A percentile compares a stretch with the other conserved stretches of the same genome.
Conservation (phyloP, 92 coral and sea anemone genomes). For the Phenganax subtilis region DNA sequence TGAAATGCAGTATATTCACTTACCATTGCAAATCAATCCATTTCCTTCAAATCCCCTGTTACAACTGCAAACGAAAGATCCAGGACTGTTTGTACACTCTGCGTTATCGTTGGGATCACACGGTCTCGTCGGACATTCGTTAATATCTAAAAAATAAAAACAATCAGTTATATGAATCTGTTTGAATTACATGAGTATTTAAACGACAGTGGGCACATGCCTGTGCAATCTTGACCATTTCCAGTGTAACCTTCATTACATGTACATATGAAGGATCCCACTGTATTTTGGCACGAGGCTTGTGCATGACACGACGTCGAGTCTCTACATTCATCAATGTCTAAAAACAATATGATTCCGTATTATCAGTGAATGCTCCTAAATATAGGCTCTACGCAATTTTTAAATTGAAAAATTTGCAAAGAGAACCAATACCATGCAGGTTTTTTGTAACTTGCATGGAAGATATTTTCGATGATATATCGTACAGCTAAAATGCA, state of each 20-base stretch:
- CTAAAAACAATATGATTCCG: not conserved
- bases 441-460: too few species aligned
- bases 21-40: slow-evolving; percentile 12
- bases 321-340: not conserved
- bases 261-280: not conserved
- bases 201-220: not conserved
- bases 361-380: not conserved
- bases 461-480: too few species aligned
- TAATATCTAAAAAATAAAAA: not conserved
- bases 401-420: too few species aligned
- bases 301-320: not conserved
- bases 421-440: too few species aligned
- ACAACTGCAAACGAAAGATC: not conserved
- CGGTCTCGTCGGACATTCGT: not conserved
- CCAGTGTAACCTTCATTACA: not conserved
- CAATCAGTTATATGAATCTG: not conserved
- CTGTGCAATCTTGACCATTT: not conserved
- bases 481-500: too few species aligned
- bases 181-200: too few species aligned
- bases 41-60: not conserved
- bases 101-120: slow-evolving; percentile 7
- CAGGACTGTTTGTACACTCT: slow-evolving; percentile 12
- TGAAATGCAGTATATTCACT: not conserved
- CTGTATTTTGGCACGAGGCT: not conserved
- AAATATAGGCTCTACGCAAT: not conserved